Conservation (phyloP, 2,113 vertebrate species). For the Myotis yumanensis region DNA sequence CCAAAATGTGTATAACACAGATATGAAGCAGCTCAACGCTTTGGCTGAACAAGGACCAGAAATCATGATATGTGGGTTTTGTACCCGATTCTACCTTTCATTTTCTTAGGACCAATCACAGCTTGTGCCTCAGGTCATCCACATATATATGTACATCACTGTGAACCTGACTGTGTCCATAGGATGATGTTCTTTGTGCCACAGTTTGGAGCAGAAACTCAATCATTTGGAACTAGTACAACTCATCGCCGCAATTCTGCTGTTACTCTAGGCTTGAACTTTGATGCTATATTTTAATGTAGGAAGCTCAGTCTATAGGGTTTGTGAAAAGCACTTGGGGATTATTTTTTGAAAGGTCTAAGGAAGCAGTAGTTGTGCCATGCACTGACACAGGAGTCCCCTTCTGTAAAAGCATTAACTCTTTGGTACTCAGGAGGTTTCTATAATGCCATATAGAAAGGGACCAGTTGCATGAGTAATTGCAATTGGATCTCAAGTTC, state of each 20-base stretch:
- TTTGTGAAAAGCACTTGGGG: slow-evolving; percentile 29
- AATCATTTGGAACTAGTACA: background rate
- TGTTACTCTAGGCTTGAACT: slow-evolving; percentile 42
- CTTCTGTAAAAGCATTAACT: slow-evolving; percentile 29
- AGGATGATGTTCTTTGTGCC: background rate
- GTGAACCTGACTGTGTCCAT: slow-evolving; percentile 47
- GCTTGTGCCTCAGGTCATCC: slow-evolving; percentile 64
- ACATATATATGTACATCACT: slow-evolving; percentile 37
- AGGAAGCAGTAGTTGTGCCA: background rate
- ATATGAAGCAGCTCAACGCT: background rate
- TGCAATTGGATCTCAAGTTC: slow-evolving; percentile 57
- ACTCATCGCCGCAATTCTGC: background rate
- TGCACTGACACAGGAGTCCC: background rate
- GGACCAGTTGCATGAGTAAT: slow-evolving; percentile 43
- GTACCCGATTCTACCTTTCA: slow-evolving; percentile 16
- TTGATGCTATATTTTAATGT: slow-evolving; percentile 22
- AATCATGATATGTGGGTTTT: slow-evolving; percentile 48
- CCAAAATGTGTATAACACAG: background rate
- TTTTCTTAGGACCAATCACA: slow-evolving; percentile 56
- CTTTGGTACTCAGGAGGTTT: slow-evolving; percentile 55
- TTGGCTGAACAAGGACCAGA: slow-evolving; percentile 30
- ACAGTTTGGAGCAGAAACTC: slow-evolving; percentile 48
- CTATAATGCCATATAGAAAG: slow-evolving; percentile 6
- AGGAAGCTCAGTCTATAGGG: background rate
- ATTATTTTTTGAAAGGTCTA: slow-evolving; percentile 17